Evolutionary conservation across 2,888 invertebrate species (phyloP), one percentile per base, ranked within the genome.

Genomic region (Erannis defoliaria): DNA sequence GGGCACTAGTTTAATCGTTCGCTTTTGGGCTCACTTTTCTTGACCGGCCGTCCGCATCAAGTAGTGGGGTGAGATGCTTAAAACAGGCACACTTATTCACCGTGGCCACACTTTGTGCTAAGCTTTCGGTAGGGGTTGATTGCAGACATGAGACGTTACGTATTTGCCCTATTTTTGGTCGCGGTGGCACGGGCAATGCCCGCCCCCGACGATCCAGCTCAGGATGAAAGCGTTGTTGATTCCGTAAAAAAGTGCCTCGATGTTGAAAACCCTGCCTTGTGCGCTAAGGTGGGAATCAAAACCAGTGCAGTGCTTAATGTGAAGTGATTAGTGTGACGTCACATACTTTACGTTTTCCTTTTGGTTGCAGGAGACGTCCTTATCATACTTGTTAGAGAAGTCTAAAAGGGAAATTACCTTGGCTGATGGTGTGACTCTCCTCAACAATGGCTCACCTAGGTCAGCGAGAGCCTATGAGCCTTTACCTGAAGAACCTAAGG

Each of bases 231-330:
- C 72, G 95, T 96, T 38, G 84, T 96, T 62, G 94, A 94, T 72
- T 95, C 95, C 71, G 94, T 96, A 72, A 94, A 96, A 85, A 95
- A 95, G 76, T 96, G 96, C 81, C 95, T 95, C 56, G 94, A 95
- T 64, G 95, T 53, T 10, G 62, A 94, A 76, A 95, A 96, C 73
- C 92, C 96, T 76, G 92, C 95, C 66, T 86, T 96, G 85, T 96
- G 96, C 81, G 87, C 96, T 71, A 96, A 96, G 95, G 96, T 96
- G 80, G 77, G 76, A 73, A 69, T 66, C 4, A 5, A 9, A 45
- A 45, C 16, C 40, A 73, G 76, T 79, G 80, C 62, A 67, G 80
- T 81, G 80, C 19, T 57, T 26, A 16, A 29, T 62, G 71, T 71
- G 69, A 66, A 65, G 74, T 74, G 74, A 59, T 48, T 38, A 56